Evolutionary conservation across 2,113 vertebrate species (phyloP), one percentile per base, ranked within the genome.

Genomic region (Neotragus moschatus): DNA sequence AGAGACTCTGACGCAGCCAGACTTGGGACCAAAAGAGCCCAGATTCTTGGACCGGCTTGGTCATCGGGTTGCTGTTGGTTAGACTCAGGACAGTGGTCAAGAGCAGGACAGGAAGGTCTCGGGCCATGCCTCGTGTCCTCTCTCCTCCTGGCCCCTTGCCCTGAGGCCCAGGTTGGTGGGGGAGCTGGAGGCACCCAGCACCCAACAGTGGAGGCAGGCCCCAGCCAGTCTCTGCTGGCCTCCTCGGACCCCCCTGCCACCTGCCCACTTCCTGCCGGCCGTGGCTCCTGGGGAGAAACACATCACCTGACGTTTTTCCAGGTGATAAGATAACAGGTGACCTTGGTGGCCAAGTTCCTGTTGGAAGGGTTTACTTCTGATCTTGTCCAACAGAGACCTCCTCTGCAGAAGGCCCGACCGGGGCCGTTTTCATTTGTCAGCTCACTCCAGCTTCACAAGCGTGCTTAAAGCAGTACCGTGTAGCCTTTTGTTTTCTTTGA

Each of bases 401-500:
- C 60, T 33, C 77, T 58, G 80, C 39, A 5, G 86, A 60, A 39
- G 85, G 61, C 92, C 95, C 61, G 13, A n/a, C 25, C 61, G 33
- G n/a, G 70, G 7, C 23, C 36, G 0, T 10, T 43, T 10, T 36
- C 53, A 1, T 13, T 17, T 7, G 81, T 85, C 92, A 4, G 66
- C 82, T 26, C 94, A 11, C 96, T 79, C 55, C 75, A 80, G 88
- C 90, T 23, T 84, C 82, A 47, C 79, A 51, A 3, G 73, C n/a
- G 19, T 60, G 94, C 92, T 58, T 21, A 19, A 43, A 84, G 97
- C 95, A 63, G 90, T 77, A 94, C 92, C 91, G 11, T 92, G 84
- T 85, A 87, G 90, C 98, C 95, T 97, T 97, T 92, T 81, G 63
- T 96, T 97, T 92, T 14, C 88, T 96, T 93, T 79, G 66, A 91